phyloP scores from a whole-genome alignment of 2,797 vertebrate species.

The Oreortyx pictus region DNA sequence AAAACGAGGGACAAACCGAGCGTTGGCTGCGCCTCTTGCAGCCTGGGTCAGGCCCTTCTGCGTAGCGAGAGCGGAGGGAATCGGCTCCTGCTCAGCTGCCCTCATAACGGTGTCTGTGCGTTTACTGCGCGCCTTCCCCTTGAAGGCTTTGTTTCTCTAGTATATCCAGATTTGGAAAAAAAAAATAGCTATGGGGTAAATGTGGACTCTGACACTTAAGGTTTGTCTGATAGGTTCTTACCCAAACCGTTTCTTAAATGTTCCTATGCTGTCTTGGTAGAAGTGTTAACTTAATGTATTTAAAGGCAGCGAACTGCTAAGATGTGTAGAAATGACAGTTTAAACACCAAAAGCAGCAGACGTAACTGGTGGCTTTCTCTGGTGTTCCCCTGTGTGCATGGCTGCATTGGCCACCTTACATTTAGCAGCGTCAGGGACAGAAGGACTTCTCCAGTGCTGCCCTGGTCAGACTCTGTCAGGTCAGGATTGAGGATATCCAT shows the following conservation, averaged over 20 bases:
- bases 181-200: background rate
- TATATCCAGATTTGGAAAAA: background rate
- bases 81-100: rapidly evolving
- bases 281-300: rapidly evolving
- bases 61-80: background rate
- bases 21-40: rapidly evolving
- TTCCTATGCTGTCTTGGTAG: rapidly evolving
- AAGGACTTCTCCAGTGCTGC: background rate
- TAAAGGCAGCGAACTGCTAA: background rate
- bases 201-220: background rate
- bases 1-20: too few species aligned
- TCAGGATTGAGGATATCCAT: background rate
- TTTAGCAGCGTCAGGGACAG: background rate
- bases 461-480: background rate
- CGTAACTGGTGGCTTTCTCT: rapidly evolving
- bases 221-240: background rate
- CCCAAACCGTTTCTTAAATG: background rate
- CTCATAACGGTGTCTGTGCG: rapidly evolving
- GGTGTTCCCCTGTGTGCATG: background rate
- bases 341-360: background rate
- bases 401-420: background rate
- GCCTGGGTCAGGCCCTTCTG: background rate
- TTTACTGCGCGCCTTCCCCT: rapidly evolving
- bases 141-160: background rate
- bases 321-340: background rate